These are phyloP conservation scores for Daphoenositta chrysoptera DNA, from an alignment of 2,113 vertebrate genomes.

Conservation along the genomic window DNA sequence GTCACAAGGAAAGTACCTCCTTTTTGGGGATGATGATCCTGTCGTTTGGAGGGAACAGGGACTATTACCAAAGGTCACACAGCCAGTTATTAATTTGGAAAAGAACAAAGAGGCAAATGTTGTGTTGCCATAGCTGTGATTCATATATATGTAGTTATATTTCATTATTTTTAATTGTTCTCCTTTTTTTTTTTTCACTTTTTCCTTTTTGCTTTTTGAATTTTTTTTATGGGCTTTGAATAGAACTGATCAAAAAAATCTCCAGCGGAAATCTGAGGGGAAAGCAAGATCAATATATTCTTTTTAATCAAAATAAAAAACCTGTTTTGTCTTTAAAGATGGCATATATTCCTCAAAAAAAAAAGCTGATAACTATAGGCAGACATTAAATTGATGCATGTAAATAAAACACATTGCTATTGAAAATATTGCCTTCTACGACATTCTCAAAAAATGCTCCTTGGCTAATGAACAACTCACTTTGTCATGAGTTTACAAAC, in stretches of 20 bases:
- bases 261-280: neutral
- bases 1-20: neutral
- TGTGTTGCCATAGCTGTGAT: neutral
- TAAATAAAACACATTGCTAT: neutral
- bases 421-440: no score
- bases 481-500: neutral
- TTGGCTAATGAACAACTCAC: neutral
- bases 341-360: neutral
- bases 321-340: neutral
- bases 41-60: neutral
- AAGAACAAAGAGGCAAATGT: neutral
- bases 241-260: neutral
- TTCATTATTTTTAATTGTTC: neutral
- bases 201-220: no score
- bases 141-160: neutral
- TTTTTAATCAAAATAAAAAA: neutral
- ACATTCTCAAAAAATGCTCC: neutral
- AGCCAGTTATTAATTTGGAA: neutral
- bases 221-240: neutral
- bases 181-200: neutral
- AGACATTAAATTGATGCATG: neutral
- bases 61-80: neutral
- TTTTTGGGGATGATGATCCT: neutral
- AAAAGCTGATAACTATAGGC: neutral
- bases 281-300: neutral